A percentile compares a stretch with the other conserved stretches of the same genome.
Evolutionary conservation across 53 echinoderm and acorn worm genomes (phyloP).

Genomic region (Henricia sp.): DNA sequence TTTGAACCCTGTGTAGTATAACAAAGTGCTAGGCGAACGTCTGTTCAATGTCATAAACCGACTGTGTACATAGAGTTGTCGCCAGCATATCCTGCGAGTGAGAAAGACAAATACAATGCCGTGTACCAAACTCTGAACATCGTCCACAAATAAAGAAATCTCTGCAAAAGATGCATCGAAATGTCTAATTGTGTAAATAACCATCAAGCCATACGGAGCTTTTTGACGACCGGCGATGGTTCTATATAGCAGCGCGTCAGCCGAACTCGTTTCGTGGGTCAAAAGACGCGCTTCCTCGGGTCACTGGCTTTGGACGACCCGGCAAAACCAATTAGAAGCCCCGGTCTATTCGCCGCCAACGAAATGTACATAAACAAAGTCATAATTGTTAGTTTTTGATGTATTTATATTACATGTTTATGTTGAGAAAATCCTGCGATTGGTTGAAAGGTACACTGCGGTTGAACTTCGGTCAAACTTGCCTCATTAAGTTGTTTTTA

Average conservation of each 20-base stretch:
- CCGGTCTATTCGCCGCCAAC: constrained; percentile 1
- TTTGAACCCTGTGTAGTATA: constrained; percentile 2
- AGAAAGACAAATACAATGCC: too few species aligned
- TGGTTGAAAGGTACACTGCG: background rate
- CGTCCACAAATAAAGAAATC: constrained; percentile 51
- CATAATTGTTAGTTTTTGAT: constrained; percentile 21
- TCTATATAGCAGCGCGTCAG: background rate
- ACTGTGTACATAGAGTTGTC: constrained; percentile 4
- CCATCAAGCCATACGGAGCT: background rate
- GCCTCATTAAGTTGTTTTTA: too few species aligned
- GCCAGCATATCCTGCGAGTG: too few species aligned
- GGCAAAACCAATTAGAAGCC: constrained; percentile 61
- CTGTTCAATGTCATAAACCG: background rate
- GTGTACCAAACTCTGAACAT: background rate
- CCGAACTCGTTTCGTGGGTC: constrained; percentile 9
- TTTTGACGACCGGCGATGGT: background rate
- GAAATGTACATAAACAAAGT: constrained; percentile 21
- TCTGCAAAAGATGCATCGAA: background rate
- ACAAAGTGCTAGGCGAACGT: background rate
- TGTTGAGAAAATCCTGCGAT: background rate
- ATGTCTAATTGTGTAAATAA: constrained; percentile 30
- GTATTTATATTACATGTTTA: background rate
- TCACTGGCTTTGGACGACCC: constrained; percentile 48
- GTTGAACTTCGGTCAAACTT: too few species aligned
- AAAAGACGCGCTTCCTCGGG: background rate